Evolutionary conservation across 2,113 vertebrate species (phyloP).

Genomic region (Cavia porcellus): DNA sequence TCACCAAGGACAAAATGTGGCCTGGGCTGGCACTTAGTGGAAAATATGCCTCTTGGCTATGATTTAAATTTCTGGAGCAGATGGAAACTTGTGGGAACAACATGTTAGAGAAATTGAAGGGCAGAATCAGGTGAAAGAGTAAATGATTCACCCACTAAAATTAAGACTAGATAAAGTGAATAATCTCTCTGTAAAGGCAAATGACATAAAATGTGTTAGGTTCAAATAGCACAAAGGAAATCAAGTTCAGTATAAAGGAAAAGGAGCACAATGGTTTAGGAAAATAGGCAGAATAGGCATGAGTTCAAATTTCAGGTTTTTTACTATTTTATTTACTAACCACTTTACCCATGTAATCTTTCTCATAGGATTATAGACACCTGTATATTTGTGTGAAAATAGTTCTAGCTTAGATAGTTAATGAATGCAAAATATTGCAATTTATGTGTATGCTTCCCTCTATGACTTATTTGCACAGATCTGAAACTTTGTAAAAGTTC

Average conservation of each 20-base stretch:
- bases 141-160: neutral
- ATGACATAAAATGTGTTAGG: neutral
- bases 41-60: neutral
- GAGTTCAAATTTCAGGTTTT: neutral
- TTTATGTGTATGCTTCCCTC: neutral
- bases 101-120: neutral
- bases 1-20: neutral
- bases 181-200: neutral
- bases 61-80: neutral
- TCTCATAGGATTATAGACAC: neutral
- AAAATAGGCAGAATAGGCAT: neutral
- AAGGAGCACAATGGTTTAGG: neutral
- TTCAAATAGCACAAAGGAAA: neutral
- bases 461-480: neutral
- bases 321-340: neutral
- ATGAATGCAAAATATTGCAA: neutral
- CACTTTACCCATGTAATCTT: neutral
- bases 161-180: neutral
- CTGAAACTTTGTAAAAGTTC: conserved; percentile 48
- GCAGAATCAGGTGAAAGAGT: neutral
- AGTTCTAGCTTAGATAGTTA: neutral
- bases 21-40: neutral
- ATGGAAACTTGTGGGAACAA: neutral
- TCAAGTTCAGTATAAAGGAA: neutral
- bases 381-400: neutral